Evolutionary conservation across 2,888 invertebrate species (phyloP).

Genomic region (Oxycera nigricornis): DNA sequence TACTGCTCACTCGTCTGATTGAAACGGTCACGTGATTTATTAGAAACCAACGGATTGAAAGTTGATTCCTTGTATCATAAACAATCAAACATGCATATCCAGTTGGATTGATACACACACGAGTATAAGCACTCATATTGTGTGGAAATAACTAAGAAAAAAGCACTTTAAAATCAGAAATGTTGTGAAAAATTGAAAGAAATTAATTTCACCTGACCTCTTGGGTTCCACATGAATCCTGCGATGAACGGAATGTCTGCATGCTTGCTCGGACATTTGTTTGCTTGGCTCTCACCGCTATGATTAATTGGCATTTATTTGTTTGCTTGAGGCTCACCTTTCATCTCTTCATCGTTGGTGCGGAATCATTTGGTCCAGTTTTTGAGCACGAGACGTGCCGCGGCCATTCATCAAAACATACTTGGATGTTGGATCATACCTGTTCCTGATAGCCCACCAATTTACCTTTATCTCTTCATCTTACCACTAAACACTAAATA

Average conservation of each 20-base stretch:
- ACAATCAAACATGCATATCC: background rate
- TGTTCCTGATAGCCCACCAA: background rate
- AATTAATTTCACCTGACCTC: slow-evolving; percentile 46
- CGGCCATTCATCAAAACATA: slow-evolving; percentile 26
- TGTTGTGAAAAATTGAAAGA: slow-evolving; percentile 43
- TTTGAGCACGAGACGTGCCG: slow-evolving; percentile 12
- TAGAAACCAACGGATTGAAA: slow-evolving; percentile 37
- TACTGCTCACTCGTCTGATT: no score
- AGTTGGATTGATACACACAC: no score
- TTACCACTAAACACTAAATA: slow-evolving; percentile 36
- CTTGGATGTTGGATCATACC: slow-evolving; percentile 10
- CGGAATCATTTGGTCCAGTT: slow-evolving; percentile 24
- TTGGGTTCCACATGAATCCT: slow-evolving; percentile 25
- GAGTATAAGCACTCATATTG: background rate
- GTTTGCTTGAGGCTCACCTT: slow-evolving; percentile 43
- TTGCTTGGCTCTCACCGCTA: slow-evolving; percentile 17
- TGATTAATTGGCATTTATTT: slow-evolving; percentile 45
- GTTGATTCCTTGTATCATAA: slow-evolving; percentile 23
- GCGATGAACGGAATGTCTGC: slow-evolving; percentile 13
- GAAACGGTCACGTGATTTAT: slow-evolving; percentile 45
- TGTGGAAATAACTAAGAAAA: background rate
- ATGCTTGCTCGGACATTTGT: slow-evolving; percentile 7
- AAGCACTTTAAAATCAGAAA: background rate
- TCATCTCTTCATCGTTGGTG: slow-evolving; percentile 44
- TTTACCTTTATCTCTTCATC: slow-evolving; percentile 33